Percentiles rank a stretch among this genome's conserved stretches.
These are phyloP conservation scores for Pedionomus torquatus DNA, from an alignment of 2,113 vertebrate species.

Conservation along the genomic window DNA sequence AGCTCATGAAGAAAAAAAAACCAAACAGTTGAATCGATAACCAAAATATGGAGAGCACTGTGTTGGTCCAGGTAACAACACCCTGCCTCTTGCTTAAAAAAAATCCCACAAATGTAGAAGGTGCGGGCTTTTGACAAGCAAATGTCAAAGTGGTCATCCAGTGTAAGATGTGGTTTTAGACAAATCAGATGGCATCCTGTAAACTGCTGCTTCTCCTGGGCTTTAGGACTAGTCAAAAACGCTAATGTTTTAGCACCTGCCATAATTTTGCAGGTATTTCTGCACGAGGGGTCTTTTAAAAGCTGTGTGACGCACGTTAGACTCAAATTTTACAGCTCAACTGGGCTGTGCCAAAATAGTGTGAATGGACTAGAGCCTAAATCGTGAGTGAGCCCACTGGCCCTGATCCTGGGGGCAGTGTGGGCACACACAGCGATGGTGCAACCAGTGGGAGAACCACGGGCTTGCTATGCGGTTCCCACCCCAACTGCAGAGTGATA, in stretches of 20 bases:
- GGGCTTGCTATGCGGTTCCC: neutral
- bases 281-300: neutral
- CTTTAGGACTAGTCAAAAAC: neutral
- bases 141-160: neutral
- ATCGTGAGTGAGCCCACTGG: neutral
- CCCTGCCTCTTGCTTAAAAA: neutral
- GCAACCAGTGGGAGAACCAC: neutral
- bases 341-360: neutral
- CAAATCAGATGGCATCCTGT: neutral
- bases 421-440: rapidly evolving
- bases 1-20: neutral
- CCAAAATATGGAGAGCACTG: too few species aligned
- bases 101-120: neutral
- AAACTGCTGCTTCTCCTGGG: neutral
- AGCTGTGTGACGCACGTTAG: neutral
- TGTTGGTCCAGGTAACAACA: neutral
- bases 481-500: rapidly evolving
- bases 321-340: neutral
- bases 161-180: neutral
- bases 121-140: neutral
- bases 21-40: neutral
- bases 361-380: neutral
- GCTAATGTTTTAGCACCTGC: neutral
- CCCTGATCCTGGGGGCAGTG: neutral
- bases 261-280: neutral